A percentile compares a stretch with the other conserved stretches of the same genome.
Conservation (phyloP, 2,888 invertebrate genomes). For the Oasisia sp. region DNA sequence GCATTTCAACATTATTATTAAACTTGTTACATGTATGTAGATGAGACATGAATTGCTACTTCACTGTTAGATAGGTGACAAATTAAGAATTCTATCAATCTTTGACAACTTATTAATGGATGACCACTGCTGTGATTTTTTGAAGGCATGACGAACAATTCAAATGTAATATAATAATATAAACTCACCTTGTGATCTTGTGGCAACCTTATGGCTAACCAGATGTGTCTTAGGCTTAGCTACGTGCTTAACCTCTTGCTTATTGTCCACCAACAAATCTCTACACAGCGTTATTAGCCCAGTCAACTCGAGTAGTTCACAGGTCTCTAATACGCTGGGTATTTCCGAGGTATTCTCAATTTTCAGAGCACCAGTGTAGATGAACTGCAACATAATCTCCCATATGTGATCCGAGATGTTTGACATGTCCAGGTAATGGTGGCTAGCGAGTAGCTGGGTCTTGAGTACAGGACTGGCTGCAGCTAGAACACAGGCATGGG, state of each 20-base stretch:
- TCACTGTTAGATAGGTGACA: neutral
- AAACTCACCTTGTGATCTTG: conserved; percentile 10
- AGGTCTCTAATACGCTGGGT: neutral
- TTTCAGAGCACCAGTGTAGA: neutral
- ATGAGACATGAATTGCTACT: neutral
- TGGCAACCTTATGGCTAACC: neutral
- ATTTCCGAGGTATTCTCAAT: neutral
- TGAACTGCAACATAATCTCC: neutral
- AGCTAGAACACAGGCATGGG: neutral
- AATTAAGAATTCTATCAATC: neutral
- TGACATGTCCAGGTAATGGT: neutral
- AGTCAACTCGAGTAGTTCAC: neutral
- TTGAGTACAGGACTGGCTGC: neutral
- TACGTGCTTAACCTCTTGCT: neutral
- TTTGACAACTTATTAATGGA: neutral
- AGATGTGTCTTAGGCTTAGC: neutral
- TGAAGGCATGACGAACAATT: neutral
- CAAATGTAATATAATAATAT: neutral
- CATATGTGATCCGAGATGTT: neutral
- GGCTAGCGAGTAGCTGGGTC: neutral
- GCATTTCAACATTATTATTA: neutral
- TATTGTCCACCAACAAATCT: conserved; percentile 5
- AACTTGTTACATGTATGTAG: neutral
- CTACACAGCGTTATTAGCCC: neutral
- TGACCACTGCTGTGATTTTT: neutral